Percentiles rank a stretch among this genome's conserved stretches.
Conservation (phyloP, 2,797 vertebrate species). For the Galagoides demidoff region DNA sequence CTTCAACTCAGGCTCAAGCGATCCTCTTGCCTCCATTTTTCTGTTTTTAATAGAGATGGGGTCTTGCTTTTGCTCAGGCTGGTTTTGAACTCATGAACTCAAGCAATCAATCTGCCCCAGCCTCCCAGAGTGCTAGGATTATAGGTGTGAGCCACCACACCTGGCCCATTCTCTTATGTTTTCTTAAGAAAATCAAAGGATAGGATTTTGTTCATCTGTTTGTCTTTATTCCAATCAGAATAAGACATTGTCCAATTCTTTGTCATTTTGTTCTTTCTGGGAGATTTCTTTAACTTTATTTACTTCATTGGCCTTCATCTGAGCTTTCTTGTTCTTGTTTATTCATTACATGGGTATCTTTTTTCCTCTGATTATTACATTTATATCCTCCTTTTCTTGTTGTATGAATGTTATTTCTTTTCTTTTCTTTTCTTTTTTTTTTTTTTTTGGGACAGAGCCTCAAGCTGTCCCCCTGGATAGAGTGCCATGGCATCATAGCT, state of each 20-base stretch:
- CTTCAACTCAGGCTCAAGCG: no score
- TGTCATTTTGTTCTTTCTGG: conserved; percentile 19
- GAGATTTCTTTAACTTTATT: neutral
- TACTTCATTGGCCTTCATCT: neutral
- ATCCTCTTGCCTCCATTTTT: no score
- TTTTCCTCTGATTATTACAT: neutral
- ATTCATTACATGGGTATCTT: neutral
- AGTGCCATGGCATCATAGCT: no score
- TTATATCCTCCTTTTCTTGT: neutral
- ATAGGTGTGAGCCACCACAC: no score
- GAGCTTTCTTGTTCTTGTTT: neutral
- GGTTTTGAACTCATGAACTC: no score
- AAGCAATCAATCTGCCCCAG: no score
- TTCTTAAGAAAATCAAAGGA: neutral
- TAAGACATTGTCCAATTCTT: neutral
- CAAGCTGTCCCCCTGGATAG: no score
- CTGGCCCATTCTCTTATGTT: neutral
- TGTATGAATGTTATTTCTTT: neutral
- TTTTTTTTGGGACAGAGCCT: no score
- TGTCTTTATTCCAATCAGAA: neutral
- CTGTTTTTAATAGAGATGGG: no score
- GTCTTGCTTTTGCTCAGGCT: no score
- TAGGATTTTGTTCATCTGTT: neutral
- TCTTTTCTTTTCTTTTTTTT: neutral
- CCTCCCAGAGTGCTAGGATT: no score